phyloP scores from a whole-genome alignment of 2,888 invertebrate species.

The Dryococelus australis region DNA sequence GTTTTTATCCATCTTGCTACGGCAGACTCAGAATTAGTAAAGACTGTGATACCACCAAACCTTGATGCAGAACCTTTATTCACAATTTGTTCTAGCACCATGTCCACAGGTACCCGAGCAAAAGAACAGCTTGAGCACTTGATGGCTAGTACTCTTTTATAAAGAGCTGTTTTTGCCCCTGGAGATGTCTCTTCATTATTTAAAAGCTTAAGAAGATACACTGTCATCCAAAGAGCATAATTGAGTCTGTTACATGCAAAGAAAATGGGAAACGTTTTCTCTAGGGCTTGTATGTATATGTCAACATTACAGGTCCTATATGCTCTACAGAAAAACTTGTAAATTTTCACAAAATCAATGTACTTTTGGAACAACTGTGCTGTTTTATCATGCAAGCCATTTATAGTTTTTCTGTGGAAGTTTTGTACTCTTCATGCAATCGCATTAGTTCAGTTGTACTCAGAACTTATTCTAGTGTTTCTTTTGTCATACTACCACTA shows the following conservation, averaged over 20 bases:
- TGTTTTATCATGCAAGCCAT: neutral
- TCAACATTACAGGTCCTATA: constrained; percentile 11
- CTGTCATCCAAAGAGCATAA: constrained; percentile 5
- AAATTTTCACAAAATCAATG: constrained; percentile 11
- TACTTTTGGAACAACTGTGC: neutral
- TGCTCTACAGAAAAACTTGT: constrained; percentile 21
- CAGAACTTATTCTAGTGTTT: neutral
- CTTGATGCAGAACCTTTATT: constrained; percentile 18
- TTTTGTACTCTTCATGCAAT: constrained; percentile 24
- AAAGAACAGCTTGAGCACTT: neutral
- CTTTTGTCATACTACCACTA: constrained; percentile 11
- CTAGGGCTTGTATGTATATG: neutral
- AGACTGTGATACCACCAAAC: neutral
- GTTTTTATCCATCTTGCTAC: constrained; percentile 24
- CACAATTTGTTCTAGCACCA: constrained; percentile 13
- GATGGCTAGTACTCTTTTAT: neutral
- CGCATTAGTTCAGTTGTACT: constrained; percentile 4
- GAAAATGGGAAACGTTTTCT: constrained; percentile 12
- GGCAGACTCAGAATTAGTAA: neutral
- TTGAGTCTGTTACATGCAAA: constrained; percentile 21
- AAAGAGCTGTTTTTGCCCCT: constrained; percentile 22
- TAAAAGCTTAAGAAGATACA: constrained; percentile 18
- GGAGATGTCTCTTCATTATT: neutral
- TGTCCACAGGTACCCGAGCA: constrained; percentile 4
- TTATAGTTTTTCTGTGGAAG: neutral